Evolutionary conservation across 2,797 vertebrate genomes (phyloP).

Genomic region (Oophaga sylvatica): DNA sequence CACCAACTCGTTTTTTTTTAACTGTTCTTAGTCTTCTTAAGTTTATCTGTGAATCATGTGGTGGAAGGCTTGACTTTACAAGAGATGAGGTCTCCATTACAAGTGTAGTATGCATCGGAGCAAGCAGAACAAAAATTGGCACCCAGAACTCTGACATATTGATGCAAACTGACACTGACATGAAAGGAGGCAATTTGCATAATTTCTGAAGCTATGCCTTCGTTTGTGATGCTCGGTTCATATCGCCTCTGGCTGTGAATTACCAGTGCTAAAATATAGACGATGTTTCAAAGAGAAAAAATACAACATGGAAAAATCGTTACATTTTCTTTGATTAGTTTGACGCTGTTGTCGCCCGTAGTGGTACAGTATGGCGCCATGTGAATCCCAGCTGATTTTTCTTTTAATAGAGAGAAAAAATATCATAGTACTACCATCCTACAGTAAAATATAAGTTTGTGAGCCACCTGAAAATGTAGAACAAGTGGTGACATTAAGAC

Average conservation of each 20-base stretch:
- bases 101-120: conserved; percentile 23
- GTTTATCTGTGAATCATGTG: conserved; percentile 4
- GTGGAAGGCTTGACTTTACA: conserved; percentile 5
- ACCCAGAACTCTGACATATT: conserved; percentile 48
- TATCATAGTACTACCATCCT: neutral
- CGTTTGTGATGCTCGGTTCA: conserved; percentile 40
- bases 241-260: conserved; percentile 48
- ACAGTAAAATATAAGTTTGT: neutral
- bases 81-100: conserved; percentile 25
- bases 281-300: conserved; percentile 53
- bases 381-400: neutral
- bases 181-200: conserved; percentile 58
- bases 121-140: conserved; percentile 41
- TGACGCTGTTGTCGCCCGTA: neutral
- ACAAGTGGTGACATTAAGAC: neutral
- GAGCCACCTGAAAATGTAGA: neutral
- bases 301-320: conserved; percentile 17
- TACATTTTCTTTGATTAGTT: conserved; percentile 33
- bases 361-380: neutral
- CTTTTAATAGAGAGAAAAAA: neutral
- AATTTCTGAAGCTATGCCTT: conserved; percentile 54
- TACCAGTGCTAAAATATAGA: conserved; percentile 46
- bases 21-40: conserved; percentile 9
- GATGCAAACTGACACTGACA: conserved; percentile 54
- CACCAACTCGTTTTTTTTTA: conserved; percentile 4